A percentile compares a stretch with the other conserved stretches of the same genome.
Evolutionary conservation across 2,888 invertebrate genomes (phyloP).

Genomic region (Meloe dianella): DNA sequence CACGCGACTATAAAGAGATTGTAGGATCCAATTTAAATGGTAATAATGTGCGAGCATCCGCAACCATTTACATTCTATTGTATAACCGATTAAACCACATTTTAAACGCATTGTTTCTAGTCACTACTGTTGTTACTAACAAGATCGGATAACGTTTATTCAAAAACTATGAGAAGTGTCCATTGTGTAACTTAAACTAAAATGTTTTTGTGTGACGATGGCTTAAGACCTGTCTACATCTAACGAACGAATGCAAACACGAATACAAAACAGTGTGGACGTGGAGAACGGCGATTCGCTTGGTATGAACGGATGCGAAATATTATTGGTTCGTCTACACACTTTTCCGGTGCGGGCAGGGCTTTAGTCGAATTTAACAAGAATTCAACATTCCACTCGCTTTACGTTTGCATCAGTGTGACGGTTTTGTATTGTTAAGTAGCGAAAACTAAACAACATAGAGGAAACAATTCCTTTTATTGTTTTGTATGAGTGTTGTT

Average conservation of each 20-base stretch:
- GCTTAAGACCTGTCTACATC: too few species aligned
- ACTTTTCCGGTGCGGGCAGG: too few species aligned
- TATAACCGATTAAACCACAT: conserved; percentile 47
- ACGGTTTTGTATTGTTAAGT: conserved; percentile 22
- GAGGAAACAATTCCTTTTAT: conserved; percentile 33
- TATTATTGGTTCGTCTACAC: too few species aligned
- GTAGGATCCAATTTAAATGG: conserved; percentile 54
- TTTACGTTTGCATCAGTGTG: not conserved
- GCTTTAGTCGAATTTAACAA: conserved; percentile 15
- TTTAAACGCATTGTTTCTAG: conserved; percentile 30
- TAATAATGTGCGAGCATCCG: conserved; percentile 53
- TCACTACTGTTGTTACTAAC: conserved; percentile 15
- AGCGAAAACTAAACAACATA: conserved; percentile 28
- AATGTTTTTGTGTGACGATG: too few species aligned
- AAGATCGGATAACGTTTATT: too few species aligned
- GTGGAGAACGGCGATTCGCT: too few species aligned
- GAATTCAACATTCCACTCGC: not conserved
- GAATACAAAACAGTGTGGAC: too few species aligned
- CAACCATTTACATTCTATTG: conserved; percentile 51
- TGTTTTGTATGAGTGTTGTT: conserved; percentile 32
- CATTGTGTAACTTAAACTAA: too few species aligned
- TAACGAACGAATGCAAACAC: too few species aligned
- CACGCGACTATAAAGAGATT: conserved; percentile 49
- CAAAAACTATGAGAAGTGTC: too few species aligned
- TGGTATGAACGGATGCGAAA: too few species aligned